Base-by-base conservation (phyloP, 2,797 vertebrate species). In the Coreius guichenoti region DNA sequence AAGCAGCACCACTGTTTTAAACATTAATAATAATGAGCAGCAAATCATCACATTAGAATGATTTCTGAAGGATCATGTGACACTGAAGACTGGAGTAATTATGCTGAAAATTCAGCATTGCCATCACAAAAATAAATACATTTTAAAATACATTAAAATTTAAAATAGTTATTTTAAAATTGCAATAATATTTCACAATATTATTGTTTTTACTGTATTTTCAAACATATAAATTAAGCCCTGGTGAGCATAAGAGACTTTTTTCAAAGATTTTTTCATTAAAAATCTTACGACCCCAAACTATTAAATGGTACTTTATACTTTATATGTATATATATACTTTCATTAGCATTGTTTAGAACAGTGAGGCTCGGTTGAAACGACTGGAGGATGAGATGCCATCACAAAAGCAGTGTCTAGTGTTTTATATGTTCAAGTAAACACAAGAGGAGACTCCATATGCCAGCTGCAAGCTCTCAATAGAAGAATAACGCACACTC, bases 401-500 rank as follows among this genome's bases (percentile, higher is more conserved):
- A 8, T 26, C 1, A 29, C 29, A 58, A 63, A 49, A 74, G 31
- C 68, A 16, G 43, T 29, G 13, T 36, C 31, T 33, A 56, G 12
- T 26, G 26, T 47, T 81, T 26, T n/a, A 14, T 63, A 33, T 74
- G 63, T 33, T 56, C 67, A 33, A 23, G 58, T 82, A 79, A 85
- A 87, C 86, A 82, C 45, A n/a, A 70, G 29, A 29, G 12, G 9
- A 81, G 45, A 58, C 63, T 63, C 65, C 31, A 76, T 39, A 75
- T 56, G 31, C 70, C 63, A 29, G 70, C 70, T 58, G 45, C 43
- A 29, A n/a, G 17, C 56, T 82, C 58, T 87, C 70, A 82, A 51
- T 81, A 84, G 49, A 58, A n/a, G 36, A 65, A 80, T 67, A 86
- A 43, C 0, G 58, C 83, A 75, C 68, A 45, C 73, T 82, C 87